These are phyloP conservation scores for Strigops habroptila DNA, from an alignment of 2,113 vertebrate genomes.

Conservation along the genomic window DNA sequence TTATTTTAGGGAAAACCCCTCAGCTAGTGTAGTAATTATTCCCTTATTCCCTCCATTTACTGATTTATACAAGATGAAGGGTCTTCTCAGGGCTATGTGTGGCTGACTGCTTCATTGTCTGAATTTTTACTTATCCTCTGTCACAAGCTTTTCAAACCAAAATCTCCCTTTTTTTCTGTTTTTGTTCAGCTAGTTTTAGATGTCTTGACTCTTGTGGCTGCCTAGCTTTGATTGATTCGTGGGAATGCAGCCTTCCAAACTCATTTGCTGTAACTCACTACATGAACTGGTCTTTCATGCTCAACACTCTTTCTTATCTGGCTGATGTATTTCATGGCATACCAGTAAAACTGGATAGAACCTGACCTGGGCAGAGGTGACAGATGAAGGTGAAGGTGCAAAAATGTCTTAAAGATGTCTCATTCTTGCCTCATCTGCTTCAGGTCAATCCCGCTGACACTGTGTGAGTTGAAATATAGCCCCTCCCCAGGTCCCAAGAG, in stretches of 20 bases:
- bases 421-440: not conserved
- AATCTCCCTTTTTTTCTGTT: not conserved
- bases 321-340: not conserved
- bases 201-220: not conserved
- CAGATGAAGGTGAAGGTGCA: not conserved
- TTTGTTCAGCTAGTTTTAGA: not conserved
- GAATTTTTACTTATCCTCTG: not conserved
- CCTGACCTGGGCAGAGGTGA: not conserved
- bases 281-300: not conserved
- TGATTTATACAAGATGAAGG: not conserved
- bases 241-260: not conserved
- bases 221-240: not conserved
- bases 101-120: not conserved
- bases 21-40: not conserved
- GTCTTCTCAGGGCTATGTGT: not conserved
- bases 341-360: not conserved
- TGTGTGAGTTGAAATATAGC: not conserved
- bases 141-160: not conserved
- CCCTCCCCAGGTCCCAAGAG: not conserved
- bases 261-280: not conserved
- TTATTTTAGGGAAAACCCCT: not conserved
- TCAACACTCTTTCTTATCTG: not conserved
- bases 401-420: not conserved
- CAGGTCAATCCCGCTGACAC: not conserved
- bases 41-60: not conserved